Evolutionary conservation across 2,888 invertebrate genomes (phyloP), one percentile per base, ranked within the genome.

Genomic region (Conistra vaccinii): DNA sequence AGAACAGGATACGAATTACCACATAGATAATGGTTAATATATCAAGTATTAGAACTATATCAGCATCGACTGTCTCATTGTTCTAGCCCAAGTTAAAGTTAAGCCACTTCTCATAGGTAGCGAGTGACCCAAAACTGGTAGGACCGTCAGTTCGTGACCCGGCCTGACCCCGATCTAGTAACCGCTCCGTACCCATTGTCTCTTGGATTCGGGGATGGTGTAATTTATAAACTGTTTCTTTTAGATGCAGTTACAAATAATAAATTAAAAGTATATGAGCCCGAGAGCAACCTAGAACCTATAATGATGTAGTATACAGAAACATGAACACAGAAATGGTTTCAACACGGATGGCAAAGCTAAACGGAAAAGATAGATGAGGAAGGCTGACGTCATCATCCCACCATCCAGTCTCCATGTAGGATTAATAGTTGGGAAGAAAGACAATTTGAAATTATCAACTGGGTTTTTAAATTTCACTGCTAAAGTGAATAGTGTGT

Each of bases 121-220:
- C 92, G 88, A 85, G 90, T 93, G 95, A 94, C 94, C 94, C 91
- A 93, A 94, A 94, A 92, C 91, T 89, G 88, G 88, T 87, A 89
- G 80, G 88, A 86, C 88, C 90, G 91, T 92, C 91, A 86, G 93
- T 91, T 94, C 95, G 95, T 96, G 96, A 95, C 96, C 96, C 90
- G 94, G 87, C 91, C 89, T 92, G 95, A 95, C 96, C 95, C 95
- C 95, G 95, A 93, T 95, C 93, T 92, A 94, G 91, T 94, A 93
- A 94, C 95, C 92, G 92, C 91, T 89, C 88, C 88, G 90, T 91
- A 91, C 87, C 93, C 90, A 95, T 96, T 96, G 96, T 95, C 95
- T 94, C 90, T 91, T 87, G 81, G 71, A 63, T 89, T 88, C 80
- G 78, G 78, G 85, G 83, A 73, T 91, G 92, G 90, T 89, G 77